phyloP scores from a whole-genome alignment of 2,113 vertebrate species.

The Phalacrocorax carbo region DNA sequence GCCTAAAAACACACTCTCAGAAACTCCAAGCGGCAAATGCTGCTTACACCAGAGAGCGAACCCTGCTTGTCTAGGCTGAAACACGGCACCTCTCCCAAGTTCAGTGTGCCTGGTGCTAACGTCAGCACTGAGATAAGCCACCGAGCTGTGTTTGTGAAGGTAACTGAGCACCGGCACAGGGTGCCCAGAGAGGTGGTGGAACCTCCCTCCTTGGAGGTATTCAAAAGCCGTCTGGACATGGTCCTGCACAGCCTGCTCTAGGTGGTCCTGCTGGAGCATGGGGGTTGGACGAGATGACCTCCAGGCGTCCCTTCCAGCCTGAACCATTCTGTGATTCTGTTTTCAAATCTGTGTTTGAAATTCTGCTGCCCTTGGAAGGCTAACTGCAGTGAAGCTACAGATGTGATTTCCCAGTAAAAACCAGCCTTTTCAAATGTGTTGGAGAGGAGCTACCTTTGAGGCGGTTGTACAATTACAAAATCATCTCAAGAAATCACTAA shows the following conservation, averaged over 20 bases:
- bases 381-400: not conserved
- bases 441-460: not conserved
- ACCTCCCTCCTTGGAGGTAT: not conserved
- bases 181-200: not conserved
- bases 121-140: not conserved
- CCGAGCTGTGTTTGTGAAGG: not conserved
- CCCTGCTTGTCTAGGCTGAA: not conserved
- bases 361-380: not conserved
- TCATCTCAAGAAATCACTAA: not conserved
- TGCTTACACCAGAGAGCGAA: not conserved
- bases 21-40: not conserved
- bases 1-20: not conserved
- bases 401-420: not conserved
- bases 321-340: not conserved
- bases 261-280: not conserved
- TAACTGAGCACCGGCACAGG: not conserved
- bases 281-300: not conserved
- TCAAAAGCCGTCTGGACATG: not conserved
- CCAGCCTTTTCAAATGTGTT: not conserved
- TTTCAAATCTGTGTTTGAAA: not conserved
- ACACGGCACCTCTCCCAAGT: fast-evolving
- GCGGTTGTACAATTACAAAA: not conserved
- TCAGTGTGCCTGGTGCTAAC: not conserved
- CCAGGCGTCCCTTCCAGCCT: not conserved
- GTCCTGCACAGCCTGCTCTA: not conserved